Percentiles rank a stretch among this genome's conserved stretches.
These are phyloP conservation scores for Drosophila falleni DNA, from an alignment of 2,888 invertebrate species.

Conservation along the genomic window DNA sequence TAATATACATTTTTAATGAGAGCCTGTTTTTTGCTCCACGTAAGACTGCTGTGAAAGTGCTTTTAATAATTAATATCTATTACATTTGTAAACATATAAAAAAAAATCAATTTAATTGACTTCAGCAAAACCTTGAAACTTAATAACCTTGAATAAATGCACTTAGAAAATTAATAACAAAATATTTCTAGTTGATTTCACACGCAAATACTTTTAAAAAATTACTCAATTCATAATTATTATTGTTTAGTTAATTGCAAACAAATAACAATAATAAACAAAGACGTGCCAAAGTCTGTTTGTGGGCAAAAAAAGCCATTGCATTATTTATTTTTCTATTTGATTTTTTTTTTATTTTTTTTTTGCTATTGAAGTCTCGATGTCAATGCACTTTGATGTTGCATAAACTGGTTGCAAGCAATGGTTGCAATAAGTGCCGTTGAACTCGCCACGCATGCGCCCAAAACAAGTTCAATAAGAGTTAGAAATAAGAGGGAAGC, in stretches of 20 bases:
- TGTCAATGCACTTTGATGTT: conserved; percentile 71
- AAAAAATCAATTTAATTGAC: conserved; percentile 1
- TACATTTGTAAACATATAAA: not conserved
- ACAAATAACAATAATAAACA: conserved; percentile 8
- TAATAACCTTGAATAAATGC: conserved; percentile 17
- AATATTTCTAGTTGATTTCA: conserved; percentile 30
- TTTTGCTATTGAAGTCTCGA: not conserved
- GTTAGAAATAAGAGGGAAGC: not conserved
- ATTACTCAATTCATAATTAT: conserved; percentile 11
- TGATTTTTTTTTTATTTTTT: conserved; percentile 20
- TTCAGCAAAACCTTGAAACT: conserved; percentile 11
- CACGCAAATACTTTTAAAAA: conserved; percentile 8
- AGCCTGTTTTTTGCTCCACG: not conserved
- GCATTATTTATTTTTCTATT: not conserved
- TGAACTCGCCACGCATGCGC: conserved; percentile 41
- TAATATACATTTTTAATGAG: not conserved
- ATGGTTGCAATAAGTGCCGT: conserved; percentile 44
- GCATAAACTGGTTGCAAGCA: conserved; percentile 67
- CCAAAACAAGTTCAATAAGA: conserved; percentile 56
- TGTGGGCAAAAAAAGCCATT: not conserved
- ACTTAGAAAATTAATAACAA: conserved; percentile 19
- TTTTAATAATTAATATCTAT: not conserved
- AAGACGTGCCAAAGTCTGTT: conserved; percentile 12
- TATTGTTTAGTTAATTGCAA: conserved; percentile 2
- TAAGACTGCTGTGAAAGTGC: not conserved